A percentile compares a stretch with the other conserved stretches of the same genome.
These are phyloP conservation scores for Tragelaphus scriptus DNA, from an alignment of 2,113 vertebrate species.

Conservation along the genomic window DNA sequence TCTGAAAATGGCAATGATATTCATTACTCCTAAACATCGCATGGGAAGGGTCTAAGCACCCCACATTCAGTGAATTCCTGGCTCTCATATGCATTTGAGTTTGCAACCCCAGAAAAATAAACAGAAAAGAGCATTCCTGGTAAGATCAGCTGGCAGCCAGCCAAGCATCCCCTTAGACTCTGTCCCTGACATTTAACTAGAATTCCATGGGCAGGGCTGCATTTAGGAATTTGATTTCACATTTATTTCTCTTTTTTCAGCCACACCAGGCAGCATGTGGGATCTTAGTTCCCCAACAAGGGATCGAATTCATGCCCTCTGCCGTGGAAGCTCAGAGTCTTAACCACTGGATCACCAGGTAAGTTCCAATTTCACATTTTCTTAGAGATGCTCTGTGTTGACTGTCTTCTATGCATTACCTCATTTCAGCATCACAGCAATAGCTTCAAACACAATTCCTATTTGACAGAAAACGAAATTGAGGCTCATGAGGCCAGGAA, in stretches of 20 bases:
- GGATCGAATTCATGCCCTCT: neutral
- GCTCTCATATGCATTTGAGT: neutral
- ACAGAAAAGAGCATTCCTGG: neutral
- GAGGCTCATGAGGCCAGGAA: neutral
- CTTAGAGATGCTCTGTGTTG: neutral
- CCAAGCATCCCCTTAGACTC: neutral
- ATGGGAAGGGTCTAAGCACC: neutral
- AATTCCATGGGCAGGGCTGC: neutral
- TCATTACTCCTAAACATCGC: neutral
- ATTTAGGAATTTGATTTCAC: neutral
- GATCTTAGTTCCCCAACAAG: neutral
- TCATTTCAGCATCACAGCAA: neutral
- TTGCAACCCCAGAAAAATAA: neutral
- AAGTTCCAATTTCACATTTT: neutral
- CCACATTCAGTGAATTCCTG: too few relatives aligned
- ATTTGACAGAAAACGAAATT: neutral
- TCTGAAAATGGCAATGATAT: neutral
- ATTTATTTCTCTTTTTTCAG: neutral
- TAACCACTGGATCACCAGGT: neutral
- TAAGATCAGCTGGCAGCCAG: too few relatives aligned
- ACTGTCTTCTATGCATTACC: neutral
- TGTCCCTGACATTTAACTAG: neutral
- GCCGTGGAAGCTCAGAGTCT: fast-evolving
- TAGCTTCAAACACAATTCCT: neutral
- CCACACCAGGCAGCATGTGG: neutral